Evolutionary conservation across 2,113 vertebrate genomes (phyloP), one percentile per base, ranked within the genome.

Genomic region (Triplophysa dalaica): DNA sequence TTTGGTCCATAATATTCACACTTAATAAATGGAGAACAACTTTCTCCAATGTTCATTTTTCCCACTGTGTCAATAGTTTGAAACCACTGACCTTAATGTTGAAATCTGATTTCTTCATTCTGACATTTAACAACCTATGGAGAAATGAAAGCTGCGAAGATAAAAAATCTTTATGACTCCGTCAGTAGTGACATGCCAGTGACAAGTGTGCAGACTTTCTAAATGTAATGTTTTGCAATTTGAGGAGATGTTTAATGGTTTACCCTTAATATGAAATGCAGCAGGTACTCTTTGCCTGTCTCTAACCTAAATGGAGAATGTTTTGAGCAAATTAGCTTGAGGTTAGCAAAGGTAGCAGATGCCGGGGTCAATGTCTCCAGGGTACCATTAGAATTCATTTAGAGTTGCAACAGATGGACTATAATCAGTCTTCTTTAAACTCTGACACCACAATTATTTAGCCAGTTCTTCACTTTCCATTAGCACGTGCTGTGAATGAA

Each of bases 331-430:
- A 78, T 63, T 58, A 78, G 17, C 33, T 16, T 58, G 3, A 19
- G 58, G 81, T 29, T 52, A 45, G 21, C 19, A 26, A 69, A 67
- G 29, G 62, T 48, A 68, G 21, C 78, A 77, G 70, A 58, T 84
- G 86, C 48, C 80, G 56, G 38, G 56, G 65, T 77, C 77, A 65
- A 11, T 24, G 73, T 86, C 74, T 77, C 82, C 22, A 61, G 60
- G 61, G 79, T 48, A 33, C 58, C 62, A 72, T 85, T 87, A 79
- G 70, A 70, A 78, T 84, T 70, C 26, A 66, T 69, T 82, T 48
- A 65, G 11, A 63, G 26, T 14, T 72, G 54, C 75, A 79, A 63
- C 84, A 83, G 84, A 87, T 86, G 84, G 81, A 76, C 41, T 26
- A 8, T 70, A 76, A 78, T 85, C 64, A 80, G 61, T 77, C 81